Evolutionary conservation across 2,797 vertebrate species (phyloP), one percentile per base, ranked within the genome.

Genomic region (Onychomys arenicola): DNA sequence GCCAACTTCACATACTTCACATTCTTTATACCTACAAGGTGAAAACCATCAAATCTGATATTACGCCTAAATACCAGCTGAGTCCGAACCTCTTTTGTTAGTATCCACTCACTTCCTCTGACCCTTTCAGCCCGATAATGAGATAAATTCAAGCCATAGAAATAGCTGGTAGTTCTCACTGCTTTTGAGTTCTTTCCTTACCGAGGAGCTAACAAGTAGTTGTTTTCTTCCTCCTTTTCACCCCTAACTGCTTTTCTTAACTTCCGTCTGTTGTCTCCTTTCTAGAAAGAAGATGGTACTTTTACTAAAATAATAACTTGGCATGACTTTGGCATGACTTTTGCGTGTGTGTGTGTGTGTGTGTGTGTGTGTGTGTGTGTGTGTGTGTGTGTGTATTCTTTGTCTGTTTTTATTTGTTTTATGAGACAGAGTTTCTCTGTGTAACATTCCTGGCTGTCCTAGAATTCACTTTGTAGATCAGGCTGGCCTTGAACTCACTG

Each of bases 141-240:
- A 94, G 88, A 67, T 29, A 93, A 97, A 78, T 73, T 57, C 2
- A 73, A 93, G 32, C 76, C 89, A 34, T 6, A 94, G 46, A 85
- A 89, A 52, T 6, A 71, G 32, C 29, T 82, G 11, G 55, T 65
- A 7, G 19, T 80, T 86, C 82, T 93, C 25, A 29, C 17, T 80
- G 49, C 49, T 43, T 37, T 85, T 57, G 69, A 55, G 25, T 77
- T 37, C 93, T 75, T 78, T 52, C 49, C n/a, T 95, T 10, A 77
- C 46, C 29, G 85, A 40, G 25, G 84, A 89, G 21, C 40, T 86
- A 49, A 25, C n/a, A n/a, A 63, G 13, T 27, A 13, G 7, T 63
- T 25, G 25, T 84, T 77, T 57, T 25, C 40, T 57, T 84, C 19
- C 21, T 59, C 65, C 67, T 93, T 71, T 86, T 14, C 57, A 19